These are phyloP conservation scores for Argyresthia albistria DNA, from an alignment of 2,888 invertebrate species.

Conservation along the genomic window DNA sequence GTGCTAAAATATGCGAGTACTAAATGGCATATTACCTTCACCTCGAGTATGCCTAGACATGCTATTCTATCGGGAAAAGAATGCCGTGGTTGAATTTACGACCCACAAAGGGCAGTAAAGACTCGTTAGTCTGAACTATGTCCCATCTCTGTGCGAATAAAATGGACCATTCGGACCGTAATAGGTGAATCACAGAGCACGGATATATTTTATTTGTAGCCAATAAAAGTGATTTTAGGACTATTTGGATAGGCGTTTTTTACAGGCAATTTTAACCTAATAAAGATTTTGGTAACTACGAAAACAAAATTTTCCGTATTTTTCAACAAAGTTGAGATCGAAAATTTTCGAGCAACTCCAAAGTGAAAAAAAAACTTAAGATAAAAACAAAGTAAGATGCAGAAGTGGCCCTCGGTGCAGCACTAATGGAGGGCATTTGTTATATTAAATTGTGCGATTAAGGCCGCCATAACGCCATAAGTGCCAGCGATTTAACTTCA, in stretches of 20 bases:
- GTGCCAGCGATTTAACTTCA: constrained; percentile 25
- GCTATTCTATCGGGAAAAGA: constrained; percentile 58
- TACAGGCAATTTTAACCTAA: too few relatives aligned
- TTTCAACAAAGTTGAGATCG: too few relatives aligned
- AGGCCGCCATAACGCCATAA: constrained; percentile 27
- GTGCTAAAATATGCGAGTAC: too few relatives aligned
- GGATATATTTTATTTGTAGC: neutral
- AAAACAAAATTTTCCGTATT: too few relatives aligned
- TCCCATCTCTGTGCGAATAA: constrained; percentile 43
- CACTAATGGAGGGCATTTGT: constrained; percentile 39
- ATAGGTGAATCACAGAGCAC: neutral
- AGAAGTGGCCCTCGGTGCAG: too few relatives aligned
- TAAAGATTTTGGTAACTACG: too few relatives aligned
- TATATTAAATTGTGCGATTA: constrained; percentile 49
- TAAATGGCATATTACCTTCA: too few relatives aligned
- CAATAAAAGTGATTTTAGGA: neutral
- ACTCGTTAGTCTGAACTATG: constrained; percentile 64
- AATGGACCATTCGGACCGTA: neutral
- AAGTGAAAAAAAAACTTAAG: too few relatives aligned
- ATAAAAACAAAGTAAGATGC: too few relatives aligned
- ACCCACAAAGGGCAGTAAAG: constrained; percentile 53
- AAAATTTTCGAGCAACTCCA: too few relatives aligned
- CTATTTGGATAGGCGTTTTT: too few relatives aligned
- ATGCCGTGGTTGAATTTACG: constrained; percentile 63
- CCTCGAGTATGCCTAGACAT: too few relatives aligned